phyloP scores from a whole-genome alignment of 2,888 invertebrate species.

The Ctenicera cuprea region DNA sequence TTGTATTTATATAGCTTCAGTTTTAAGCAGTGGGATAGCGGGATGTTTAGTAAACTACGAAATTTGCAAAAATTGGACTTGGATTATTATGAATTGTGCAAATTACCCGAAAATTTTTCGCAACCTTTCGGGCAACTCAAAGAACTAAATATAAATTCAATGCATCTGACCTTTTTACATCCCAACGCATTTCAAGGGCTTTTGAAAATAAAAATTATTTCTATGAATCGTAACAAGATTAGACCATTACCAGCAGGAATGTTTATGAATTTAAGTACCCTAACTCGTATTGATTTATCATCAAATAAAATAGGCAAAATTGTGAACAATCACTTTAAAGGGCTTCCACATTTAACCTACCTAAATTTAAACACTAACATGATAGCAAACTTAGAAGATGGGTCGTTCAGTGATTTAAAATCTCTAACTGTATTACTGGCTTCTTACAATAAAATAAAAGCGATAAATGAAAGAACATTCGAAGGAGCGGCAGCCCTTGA shows the following conservation, averaged over 20 bases:
- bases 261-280: background rate
- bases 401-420: conserved; percentile 14
- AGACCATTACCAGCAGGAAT: background rate
- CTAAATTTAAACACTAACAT: conserved; percentile 36
- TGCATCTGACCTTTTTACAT: background rate
- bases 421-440: conserved; percentile 23
- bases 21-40: background rate
- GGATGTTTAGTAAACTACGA: background rate
- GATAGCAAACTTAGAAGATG: background rate
- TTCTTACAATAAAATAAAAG: conserved; percentile 19
- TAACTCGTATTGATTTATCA: conserved; percentile 25
- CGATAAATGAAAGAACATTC: no score
- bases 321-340: conserved; percentile 2
- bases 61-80: background rate
- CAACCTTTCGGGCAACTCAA: background rate
- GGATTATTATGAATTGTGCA: background rate
- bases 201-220: background rate
- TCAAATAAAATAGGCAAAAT: conserved; percentile 29
- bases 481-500: no score
- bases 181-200: conserved; percentile 2
- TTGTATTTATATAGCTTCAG: conserved; percentile 31
- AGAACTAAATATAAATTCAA: conserved; percentile 1
- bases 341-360: conserved; percentile 19
- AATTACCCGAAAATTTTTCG: background rate
- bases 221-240: background rate